Percentiles rank a stretch among this genome's conserved stretches.
Conservation (phyloP, 2,888 invertebrate genomes). For the Hyppa rectilinea region DNA sequence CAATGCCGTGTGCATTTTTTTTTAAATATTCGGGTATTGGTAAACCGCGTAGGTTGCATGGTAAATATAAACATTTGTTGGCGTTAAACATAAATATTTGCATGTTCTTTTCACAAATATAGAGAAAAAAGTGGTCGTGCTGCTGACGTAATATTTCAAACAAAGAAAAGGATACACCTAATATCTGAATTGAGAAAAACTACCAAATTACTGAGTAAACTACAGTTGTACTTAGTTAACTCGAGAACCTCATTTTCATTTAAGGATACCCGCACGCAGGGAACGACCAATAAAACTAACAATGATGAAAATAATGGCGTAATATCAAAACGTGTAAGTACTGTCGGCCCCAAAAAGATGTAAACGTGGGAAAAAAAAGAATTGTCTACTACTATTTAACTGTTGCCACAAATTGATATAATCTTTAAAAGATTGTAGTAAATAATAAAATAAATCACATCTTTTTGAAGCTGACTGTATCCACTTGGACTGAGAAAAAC, state of each 20-base stretch:
- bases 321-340: not conserved
- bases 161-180: not conserved
- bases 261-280: no score
- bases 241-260: not conserved
- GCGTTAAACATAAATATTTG: not conserved
- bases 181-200: not conserved
- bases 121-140: no score
- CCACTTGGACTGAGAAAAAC: not conserved
- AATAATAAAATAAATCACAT: no score
- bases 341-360: not conserved
- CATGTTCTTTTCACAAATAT: no score
- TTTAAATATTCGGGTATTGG: not conserved
- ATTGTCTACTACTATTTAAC: no score
- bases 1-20: no score
- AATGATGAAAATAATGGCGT: not conserved
- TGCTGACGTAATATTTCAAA: not conserved
- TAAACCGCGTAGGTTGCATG: not conserved
- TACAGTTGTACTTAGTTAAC: not conserved
- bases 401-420: not conserved
- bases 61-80: not conserved
- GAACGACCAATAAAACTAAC: slow-evolving; percentile 6
- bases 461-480: not conserved
- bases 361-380: not conserved
- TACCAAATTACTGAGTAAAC: not conserved
- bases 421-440: no score